Percentiles rank a stretch among this genome's conserved stretches.
Conservation (phyloP, 1,140 invertebrate genomes). For the Nymphalis io region DNA sequence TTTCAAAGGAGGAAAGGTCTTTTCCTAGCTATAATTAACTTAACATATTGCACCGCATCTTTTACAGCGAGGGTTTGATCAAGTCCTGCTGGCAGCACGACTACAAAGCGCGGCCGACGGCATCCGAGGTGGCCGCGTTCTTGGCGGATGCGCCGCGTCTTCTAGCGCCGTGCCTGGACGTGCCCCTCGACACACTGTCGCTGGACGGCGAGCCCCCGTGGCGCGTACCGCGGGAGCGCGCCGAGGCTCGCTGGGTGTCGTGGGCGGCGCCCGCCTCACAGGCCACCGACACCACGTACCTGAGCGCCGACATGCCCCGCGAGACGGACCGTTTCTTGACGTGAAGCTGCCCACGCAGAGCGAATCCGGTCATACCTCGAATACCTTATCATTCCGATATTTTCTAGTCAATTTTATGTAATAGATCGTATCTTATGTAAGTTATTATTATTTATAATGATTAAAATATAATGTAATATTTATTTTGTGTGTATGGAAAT, state of each 20-base stretch:
- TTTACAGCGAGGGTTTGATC: slow-evolving; percentile 85
- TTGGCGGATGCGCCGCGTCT: slow-evolving; percentile 89
- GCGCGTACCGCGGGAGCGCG: slow-evolving; percentile 45
- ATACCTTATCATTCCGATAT: slow-evolving; percentile 42
- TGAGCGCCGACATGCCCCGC: slow-evolving; percentile 57
- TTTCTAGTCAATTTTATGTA: slow-evolving; percentile 45
- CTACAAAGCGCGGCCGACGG: slow-evolving; percentile 85
- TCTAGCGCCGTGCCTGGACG: slow-evolving; percentile 89
- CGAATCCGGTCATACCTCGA: neutral
- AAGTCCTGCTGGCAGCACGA: slow-evolving; percentile 89
- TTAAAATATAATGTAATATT: neutral
- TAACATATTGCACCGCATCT: too few relatives aligned
- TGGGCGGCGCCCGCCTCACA: slow-evolving; percentile 62
- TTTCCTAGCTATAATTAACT: too few relatives aligned
- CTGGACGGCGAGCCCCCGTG: slow-evolving; percentile 51
- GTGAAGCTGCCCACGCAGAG: slow-evolving; percentile 8
- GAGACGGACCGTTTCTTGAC: slow-evolving; percentile 58
- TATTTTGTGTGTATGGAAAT: neutral
- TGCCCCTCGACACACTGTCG: slow-evolving; percentile 81
- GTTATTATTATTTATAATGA: neutral
- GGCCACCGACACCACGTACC: slow-evolving; percentile 69
- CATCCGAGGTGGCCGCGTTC: slow-evolving; percentile 89
- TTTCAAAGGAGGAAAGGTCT: too few relatives aligned
- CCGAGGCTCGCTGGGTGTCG: slow-evolving; percentile 60
- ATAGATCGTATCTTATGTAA: neutral